Evolutionary conservation across 2,888 invertebrate genomes (phyloP).

Genomic region (Hyppa rectilinea): DNA sequence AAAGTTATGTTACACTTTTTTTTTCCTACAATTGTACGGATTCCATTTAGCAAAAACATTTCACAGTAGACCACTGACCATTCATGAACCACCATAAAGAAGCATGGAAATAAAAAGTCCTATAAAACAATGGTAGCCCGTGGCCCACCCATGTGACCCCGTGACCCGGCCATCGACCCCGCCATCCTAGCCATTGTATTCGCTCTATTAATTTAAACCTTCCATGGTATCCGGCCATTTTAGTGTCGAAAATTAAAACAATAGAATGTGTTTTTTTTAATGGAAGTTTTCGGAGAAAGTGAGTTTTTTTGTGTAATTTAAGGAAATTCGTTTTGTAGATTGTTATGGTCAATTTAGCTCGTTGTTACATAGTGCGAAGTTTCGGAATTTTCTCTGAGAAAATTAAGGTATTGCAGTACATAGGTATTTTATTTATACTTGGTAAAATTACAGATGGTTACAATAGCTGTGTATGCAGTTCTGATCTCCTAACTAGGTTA

Average conservation of each 20-base stretch:
- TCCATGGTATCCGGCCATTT: slow-evolving; percentile 75
- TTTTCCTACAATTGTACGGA: background rate
- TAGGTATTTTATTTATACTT: no score
- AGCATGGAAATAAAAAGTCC: slow-evolving; percentile 41
- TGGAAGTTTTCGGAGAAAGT: slow-evolving; percentile 45
- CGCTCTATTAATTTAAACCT: slow-evolving; percentile 79
- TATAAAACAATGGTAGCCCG: slow-evolving; percentile 55
- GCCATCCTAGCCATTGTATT: slow-evolving; percentile 68
- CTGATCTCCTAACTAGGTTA: no score
- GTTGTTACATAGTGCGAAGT: background rate
- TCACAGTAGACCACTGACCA: slow-evolving; percentile 22
- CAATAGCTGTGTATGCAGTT: no score
- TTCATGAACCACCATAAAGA: slow-evolving; percentile 55
- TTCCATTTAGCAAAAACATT: background rate
- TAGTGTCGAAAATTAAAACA: slow-evolving; percentile 76
- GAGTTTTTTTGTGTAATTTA: background rate
- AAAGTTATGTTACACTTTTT: no score
- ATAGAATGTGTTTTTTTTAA: slow-evolving; percentile 65
- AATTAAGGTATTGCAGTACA: no score
- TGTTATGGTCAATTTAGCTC: slow-evolving; percentile 9
- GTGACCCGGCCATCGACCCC: slow-evolving; percentile 84
- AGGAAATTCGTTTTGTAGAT: background rate
- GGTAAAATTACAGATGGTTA: no score
- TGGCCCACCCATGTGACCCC: slow-evolving; percentile 78
- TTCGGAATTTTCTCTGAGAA: background rate